These are phyloP conservation scores for Plecotus auritus DNA, from an alignment of 2,113 vertebrate species.

Conservation along the genomic window DNA sequence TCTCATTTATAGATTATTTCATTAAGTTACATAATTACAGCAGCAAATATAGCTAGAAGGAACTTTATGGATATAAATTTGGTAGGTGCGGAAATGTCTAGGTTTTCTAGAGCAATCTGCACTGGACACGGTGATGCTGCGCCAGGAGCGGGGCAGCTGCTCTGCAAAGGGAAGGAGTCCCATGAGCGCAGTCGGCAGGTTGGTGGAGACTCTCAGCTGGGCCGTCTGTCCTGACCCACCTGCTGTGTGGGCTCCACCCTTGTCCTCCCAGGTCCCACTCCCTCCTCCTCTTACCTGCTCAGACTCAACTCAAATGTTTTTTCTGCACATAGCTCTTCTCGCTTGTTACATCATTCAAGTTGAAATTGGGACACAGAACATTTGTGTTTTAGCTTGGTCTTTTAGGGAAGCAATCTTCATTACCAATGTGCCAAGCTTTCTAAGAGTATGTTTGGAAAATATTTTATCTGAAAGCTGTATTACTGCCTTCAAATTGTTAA, in stretches of 20 bases:
- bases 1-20: neutral
- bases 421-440: neutral
- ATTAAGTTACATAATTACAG: neutral
- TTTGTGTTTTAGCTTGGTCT: neutral
- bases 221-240: no score
- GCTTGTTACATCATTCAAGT: neutral
- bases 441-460: neutral
- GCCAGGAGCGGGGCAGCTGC: no score
- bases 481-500: neutral
- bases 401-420: neutral
- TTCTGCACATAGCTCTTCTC: neutral
- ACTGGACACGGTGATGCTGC: neutral
- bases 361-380: neutral
- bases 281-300: neutral
- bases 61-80: neutral
- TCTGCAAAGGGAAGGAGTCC: no score
- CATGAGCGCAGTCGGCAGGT: neutral
- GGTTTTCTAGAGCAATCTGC: neutral
- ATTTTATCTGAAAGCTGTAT: neutral
- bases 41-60: neutral
- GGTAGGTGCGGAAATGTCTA: neutral
- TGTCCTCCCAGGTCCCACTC: neutral
- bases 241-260: neutral
- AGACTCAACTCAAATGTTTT: neutral
- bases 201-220: no score